Percentiles rank a stretch among this genome's conserved stretches.
Conservation (phyloP, 2,888 invertebrate genomes). For the Nymphalis c-album region DNA sequence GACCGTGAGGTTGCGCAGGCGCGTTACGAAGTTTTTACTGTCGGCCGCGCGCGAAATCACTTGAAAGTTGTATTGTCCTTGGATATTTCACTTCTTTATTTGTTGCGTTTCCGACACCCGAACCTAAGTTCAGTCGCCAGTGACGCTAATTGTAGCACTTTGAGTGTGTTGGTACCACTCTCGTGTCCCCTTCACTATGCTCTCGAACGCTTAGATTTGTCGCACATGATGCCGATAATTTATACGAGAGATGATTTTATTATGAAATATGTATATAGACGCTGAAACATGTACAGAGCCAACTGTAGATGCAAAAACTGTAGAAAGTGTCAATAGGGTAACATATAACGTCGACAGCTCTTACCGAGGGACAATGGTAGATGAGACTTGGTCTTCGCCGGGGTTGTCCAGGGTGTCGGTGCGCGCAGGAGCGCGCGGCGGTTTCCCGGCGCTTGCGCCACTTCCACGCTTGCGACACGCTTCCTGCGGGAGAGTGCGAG, state of each 20-base stretch:
- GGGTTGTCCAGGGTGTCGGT: constrained; percentile 65
- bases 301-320: background rate
- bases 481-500: constrained; percentile 79
- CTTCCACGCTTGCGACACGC: constrained; percentile 78
- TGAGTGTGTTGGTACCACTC: constrained; percentile 56
- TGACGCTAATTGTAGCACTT: constrained; percentile 61
- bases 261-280: constrained; percentile 15
- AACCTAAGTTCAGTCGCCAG: constrained; percentile 68
- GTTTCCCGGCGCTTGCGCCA: constrained; percentile 78
- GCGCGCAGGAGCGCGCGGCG: constrained; percentile 65
- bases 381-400: constrained; percentile 57
- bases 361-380: constrained; percentile 48
- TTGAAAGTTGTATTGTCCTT: constrained; percentile 81
- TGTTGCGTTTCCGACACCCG: constrained; percentile 75
- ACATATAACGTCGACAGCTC: constrained; percentile 22
- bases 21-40: constrained; percentile 80
- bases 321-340: background rate
- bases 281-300: background rate
- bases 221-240: constrained; percentile 43
- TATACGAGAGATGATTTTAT: constrained; percentile 36
- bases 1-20: constrained; percentile 79
- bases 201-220: constrained; percentile 49
- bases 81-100: constrained; percentile 81
- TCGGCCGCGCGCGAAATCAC: constrained; percentile 80
- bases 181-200: constrained; percentile 66